A percentile compares a stretch with the other conserved stretches of the same genome.
phyloP scores from a whole-genome alignment of 2,113 vertebrate species.

The Microcebus murinus region DNA sequence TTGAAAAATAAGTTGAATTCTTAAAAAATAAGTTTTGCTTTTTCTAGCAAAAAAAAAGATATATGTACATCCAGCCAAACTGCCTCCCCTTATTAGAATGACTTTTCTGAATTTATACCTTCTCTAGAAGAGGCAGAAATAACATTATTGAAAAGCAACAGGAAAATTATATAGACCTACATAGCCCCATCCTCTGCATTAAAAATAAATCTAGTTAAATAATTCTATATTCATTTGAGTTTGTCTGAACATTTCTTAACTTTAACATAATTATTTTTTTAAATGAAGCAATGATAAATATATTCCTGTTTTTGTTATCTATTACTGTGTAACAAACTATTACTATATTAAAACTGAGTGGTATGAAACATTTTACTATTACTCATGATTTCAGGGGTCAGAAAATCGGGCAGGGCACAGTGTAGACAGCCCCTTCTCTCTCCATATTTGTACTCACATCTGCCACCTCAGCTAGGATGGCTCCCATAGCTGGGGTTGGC shows the following conservation, averaged over 20 bases:
- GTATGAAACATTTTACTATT: background rate
- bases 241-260: background rate
- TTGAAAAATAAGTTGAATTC: too few species aligned
- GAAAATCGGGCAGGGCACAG: background rate
- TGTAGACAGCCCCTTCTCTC: background rate
- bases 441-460: background rate
- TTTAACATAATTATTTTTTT: background rate
- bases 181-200: background rate
- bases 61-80: background rate
- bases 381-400: background rate
- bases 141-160: background rate
- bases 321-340: background rate
- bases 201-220: slow-evolving; percentile 1
- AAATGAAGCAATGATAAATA: background rate
- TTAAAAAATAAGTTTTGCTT: too few species aligned
- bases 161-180: background rate
- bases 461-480: background rate
- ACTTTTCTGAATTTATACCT: background rate
- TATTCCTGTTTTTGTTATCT: background rate
- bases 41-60: background rate
- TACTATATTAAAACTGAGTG: background rate
- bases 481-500: background rate
- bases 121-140: background rate
- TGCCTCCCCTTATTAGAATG: background rate
- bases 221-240: background rate